These are phyloP conservation scores for Syrista parreyssii DNA, from an alignment of 2,888 invertebrate genomes.

Conservation along the genomic window DNA sequence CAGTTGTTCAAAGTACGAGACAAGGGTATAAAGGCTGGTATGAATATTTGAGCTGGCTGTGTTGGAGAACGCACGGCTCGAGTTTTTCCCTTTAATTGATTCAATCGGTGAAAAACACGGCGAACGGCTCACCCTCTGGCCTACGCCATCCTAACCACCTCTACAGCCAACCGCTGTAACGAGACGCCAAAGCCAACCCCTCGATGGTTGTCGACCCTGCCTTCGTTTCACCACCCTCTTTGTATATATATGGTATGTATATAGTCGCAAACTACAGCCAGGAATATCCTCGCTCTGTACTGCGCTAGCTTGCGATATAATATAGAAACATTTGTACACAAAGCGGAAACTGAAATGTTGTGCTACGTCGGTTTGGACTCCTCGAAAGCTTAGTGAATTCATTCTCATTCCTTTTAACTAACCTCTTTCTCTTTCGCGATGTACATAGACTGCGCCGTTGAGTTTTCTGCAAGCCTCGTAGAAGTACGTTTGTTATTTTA, in stretches of 20 bases:
- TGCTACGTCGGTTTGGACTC: background rate
- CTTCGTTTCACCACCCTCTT: constrained; percentile 16
- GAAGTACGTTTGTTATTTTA: constrained; percentile 59
- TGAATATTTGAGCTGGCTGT: constrained; percentile 50
- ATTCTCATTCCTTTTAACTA: constrained; percentile 12
- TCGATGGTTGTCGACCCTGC: constrained; percentile 33
- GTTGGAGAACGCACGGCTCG: background rate
- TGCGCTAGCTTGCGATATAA: constrained; percentile 36
- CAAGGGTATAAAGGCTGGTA: constrained; percentile 22
- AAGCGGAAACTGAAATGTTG: constrained; percentile 38
- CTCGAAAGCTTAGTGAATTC: background rate
- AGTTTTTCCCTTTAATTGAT: constrained; percentile 60
- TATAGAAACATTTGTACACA: constrained; percentile 60
- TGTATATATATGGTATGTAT: constrained; percentile 9
- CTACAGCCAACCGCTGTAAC: constrained; percentile 60
- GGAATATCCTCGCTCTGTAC: constrained; percentile 3
- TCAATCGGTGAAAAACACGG: constrained; percentile 67
- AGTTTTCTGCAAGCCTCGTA: constrained; percentile 12
- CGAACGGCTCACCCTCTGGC: constrained; percentile 43
- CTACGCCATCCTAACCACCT: constrained; percentile 33
- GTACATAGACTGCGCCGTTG: constrained; percentile 1
- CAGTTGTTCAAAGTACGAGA: background rate
- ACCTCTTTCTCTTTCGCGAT: constrained; percentile 14
- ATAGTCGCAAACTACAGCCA: constrained; percentile 8
- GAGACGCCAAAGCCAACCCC: constrained; percentile 62